Evolutionary conservation across 2,797 vertebrate genomes (phyloP).

Genomic region (Meda fulgida): DNA sequence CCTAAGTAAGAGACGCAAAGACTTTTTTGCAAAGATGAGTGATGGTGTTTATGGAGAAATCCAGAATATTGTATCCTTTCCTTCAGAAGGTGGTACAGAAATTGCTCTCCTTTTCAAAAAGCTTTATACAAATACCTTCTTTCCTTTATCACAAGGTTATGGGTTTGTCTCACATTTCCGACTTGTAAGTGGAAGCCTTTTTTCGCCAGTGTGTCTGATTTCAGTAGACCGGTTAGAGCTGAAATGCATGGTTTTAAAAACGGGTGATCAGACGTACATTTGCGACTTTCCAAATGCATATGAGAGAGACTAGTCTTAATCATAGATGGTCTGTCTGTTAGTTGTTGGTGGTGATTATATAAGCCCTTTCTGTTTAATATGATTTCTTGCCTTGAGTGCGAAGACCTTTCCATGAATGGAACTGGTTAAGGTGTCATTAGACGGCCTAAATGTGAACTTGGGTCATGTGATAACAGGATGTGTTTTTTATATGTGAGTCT

Average conservation of each 20-base stretch:
- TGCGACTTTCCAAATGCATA: constrained; percentile 27
- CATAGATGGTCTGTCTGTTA: constrained; percentile 2
- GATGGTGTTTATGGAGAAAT: constrained; percentile 20
- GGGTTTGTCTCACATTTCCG: constrained; percentile 6
- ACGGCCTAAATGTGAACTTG: too few relatives aligned
- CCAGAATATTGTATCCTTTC: neutral
- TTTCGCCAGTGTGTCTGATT: constrained; percentile 14
- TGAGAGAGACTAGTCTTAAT: constrained; percentile 12
- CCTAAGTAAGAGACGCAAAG: too few relatives aligned
- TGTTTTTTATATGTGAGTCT: too few relatives aligned
- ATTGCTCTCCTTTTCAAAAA: neutral
- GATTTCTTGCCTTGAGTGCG: too few relatives aligned
- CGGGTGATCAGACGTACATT: constrained; percentile 5
- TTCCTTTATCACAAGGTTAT: neutral
- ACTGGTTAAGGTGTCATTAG: too few relatives aligned
- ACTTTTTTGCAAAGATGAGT: neutral
- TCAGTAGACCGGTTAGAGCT: neutral
- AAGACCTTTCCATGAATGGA: too few relatives aligned
- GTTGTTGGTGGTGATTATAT: too few relatives aligned
- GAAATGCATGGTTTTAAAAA: constrained; percentile 8
- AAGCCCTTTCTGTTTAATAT: too few relatives aligned
- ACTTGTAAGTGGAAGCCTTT: neutral
- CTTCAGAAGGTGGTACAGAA: neutral
- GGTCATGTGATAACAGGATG: too few relatives aligned
- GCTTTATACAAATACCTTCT: neutral